These are phyloP conservation scores for Meda fulgida DNA, from an alignment of 2,797 vertebrate genomes.

Conservation along the genomic window DNA sequence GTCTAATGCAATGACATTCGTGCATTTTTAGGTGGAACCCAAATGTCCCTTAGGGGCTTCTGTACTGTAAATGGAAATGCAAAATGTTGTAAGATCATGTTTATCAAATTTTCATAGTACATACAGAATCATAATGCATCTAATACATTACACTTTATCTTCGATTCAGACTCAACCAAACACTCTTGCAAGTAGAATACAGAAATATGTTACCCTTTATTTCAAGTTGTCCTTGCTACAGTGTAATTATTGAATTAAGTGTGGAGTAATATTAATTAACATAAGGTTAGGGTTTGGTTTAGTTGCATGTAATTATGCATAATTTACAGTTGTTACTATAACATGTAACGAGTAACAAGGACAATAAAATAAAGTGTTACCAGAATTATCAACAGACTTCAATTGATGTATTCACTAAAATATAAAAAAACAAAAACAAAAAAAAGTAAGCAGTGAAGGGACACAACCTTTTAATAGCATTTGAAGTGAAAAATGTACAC, in stretches of 20 bases:
- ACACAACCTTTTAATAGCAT: constrained; percentile 89
- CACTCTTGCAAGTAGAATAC: neutral
- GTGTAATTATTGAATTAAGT: neutral
- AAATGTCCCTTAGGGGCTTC: neutral
- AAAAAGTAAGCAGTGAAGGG: constrained; percentile 69
- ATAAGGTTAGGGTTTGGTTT: neutral
- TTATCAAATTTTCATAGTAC: neutral
- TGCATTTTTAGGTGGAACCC: neutral
- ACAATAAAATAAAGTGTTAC: neutral
- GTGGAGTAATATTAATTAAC: neutral
- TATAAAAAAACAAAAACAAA: neutral
- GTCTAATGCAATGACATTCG: neutral
- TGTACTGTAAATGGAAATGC: neutral
- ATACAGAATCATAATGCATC: neutral
- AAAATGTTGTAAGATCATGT: neutral
- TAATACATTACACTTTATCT: neutral
- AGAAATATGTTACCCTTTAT: too few species aligned
- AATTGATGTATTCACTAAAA: neutral
- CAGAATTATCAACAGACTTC: neutral
- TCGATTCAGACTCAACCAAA: neutral
- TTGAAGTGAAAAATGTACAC: constrained; percentile 90
- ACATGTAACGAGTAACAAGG: neutral
- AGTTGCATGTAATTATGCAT: neutral
- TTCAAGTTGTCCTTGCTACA: neutral
- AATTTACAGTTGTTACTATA: neutral